These are phyloP conservation scores for Hanleya hanleyi DNA, from an alignment of 2,888 invertebrate genomes.

Conservation along the genomic window DNA sequence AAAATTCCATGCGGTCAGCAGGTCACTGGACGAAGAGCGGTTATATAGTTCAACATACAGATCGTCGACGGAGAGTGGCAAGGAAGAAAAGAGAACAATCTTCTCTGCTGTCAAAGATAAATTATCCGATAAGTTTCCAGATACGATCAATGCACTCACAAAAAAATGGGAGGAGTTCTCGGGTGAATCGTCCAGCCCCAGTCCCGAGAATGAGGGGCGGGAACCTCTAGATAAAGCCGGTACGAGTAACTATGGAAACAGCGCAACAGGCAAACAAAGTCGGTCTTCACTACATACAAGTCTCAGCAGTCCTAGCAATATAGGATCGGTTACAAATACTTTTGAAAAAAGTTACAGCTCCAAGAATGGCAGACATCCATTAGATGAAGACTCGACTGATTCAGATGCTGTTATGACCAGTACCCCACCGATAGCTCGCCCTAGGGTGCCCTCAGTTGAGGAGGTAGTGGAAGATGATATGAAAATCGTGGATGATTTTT, in stretches of 20 bases:
- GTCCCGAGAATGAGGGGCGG: conserved; percentile 39
- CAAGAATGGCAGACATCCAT: no score
- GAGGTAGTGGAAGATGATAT: conserved; percentile 25
- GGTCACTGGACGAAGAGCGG: conserved; percentile 33
- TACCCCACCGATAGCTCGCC: not conserved
- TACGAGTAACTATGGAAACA: no score
- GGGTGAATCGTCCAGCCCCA: conserved; percentile 38
- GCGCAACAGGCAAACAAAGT: not conserved
- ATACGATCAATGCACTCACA: conserved; percentile 47
- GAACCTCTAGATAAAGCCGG: not conserved
- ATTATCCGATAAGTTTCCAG: conserved; percentile 45
- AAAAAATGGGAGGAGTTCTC: conserved; percentile 59
- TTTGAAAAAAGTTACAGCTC: no score
- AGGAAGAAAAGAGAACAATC: conserved; percentile 32
- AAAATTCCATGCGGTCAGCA: not conserved
- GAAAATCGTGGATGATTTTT: conserved; percentile 38
- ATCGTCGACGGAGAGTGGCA: not conserved
- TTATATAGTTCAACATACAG: not conserved
- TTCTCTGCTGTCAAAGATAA: conserved; percentile 43
- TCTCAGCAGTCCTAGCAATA: no score
- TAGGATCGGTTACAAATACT: no score
- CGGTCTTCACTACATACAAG: not conserved
- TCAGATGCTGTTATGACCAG: not conserved
- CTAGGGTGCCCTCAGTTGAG: not conserved
- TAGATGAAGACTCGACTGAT: not conserved